Base-by-base conservation (phyloP, 2,113 vertebrate genomes). In the Shinisaurus crocodilurus region DNA sequence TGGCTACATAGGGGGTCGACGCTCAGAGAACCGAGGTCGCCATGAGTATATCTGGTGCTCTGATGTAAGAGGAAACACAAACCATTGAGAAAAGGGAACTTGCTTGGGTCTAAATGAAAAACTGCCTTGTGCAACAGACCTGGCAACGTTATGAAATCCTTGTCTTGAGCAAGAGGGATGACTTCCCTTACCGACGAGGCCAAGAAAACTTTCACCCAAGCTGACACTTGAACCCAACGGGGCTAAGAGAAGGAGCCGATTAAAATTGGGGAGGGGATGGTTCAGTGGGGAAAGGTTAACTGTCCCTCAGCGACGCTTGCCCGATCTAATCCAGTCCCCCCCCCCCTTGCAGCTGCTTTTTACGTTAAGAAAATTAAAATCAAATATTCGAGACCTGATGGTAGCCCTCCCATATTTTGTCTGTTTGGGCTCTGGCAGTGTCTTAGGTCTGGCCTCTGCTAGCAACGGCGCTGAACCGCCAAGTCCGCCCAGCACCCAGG, bases 81-180 rank as follows among this genome's bases (percentile, higher is more conserved):
- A 54, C 79, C 50, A 23, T 93, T 92, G 91, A 92, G 91, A 63
- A 91, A 20, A 90, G 84, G n/a, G 54, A n/a, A 91, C 94, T 65
- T 93, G 13, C 63, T 32, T 34, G 25, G 48, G 25, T 23, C 15
- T 29, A 18, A 79, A 20, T 0, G 15, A n/a, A 89, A 89, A 34
- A 63, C 74, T 25, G 76, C 82, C 88, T 86, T 92, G 54, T 4
- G 90, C 79, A 81, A 91, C 87, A 76, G 89, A 48, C 94, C 91
- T 60, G 54, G 50, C 60, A 65, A 76, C 57, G 43, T 77, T 65
- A 10, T 87, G 84, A 90, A 94, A 93, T 72, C 25, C 57, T 90
- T 57, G 12, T 67, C 32, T 94, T 96, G 94, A 92, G 91, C 87
- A 95, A 93, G 94, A 92, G 74, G 45, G 32, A n/a, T n/a, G n/a